A percentile compares a stretch with the other conserved stretches of the same genome.
Conservation (phyloP, 2,888 invertebrate species). For the Minunthozetes semirufus region DNA sequence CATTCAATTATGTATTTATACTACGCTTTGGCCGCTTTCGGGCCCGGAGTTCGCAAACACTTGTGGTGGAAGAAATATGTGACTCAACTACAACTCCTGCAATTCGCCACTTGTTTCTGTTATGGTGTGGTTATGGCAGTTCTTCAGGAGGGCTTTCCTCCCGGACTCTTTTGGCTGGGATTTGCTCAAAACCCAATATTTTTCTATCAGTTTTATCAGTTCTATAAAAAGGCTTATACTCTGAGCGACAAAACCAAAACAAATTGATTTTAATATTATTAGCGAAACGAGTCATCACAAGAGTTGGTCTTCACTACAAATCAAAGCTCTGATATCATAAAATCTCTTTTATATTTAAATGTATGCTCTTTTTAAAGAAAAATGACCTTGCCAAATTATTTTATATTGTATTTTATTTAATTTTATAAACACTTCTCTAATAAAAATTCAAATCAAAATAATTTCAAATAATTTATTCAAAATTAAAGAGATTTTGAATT, state of each 20-base stretch:
- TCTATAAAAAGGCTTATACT: conserved; percentile 29
- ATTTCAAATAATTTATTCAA: too few species aligned
- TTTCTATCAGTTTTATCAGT: conserved; percentile 36
- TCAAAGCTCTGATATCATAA: background rate
- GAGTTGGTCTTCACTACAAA: background rate
- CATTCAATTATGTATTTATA: conserved; percentile 35
- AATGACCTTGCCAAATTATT: too few species aligned
- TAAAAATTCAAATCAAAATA: too few species aligned
- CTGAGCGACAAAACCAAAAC: background rate
- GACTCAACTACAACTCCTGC: conserved; percentile 34
- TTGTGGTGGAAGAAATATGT: conserved; percentile 36
- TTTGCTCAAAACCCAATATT: conserved; percentile 36
- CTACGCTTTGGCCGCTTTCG: conserved; percentile 35
- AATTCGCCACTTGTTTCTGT: conserved; percentile 22
- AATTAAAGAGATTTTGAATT: too few species aligned
- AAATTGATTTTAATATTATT: background rate
- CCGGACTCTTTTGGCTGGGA: conserved; percentile 34
- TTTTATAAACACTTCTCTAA: too few species aligned
- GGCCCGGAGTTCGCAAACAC: conserved; percentile 29
- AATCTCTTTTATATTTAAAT: too few species aligned
- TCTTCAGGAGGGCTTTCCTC: conserved; percentile 32
- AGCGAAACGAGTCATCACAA: too few species aligned
- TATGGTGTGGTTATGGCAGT: conserved; percentile 32
- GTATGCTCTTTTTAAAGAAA: too few species aligned
- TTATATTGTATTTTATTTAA: too few species aligned